Evolutionary conservation across 1,140 invertebrate species (phyloP), one percentile per base, ranked within the genome.

Genomic region (Drosophila rhopaloa): DNA sequence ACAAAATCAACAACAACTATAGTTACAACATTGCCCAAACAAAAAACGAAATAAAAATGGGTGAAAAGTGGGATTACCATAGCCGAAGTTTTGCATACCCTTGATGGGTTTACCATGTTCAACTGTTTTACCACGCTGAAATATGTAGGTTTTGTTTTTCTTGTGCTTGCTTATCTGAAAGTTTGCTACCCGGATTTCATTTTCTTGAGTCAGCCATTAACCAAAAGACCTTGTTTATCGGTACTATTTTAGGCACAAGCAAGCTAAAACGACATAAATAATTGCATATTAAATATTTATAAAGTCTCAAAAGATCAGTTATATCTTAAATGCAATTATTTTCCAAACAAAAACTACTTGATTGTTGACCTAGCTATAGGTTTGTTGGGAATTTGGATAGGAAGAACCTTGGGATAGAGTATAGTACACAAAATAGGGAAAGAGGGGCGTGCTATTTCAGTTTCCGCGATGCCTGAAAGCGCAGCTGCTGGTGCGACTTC

Each of bases 21-120:
- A 76, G 76, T 88, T 88, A 83, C 79, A 88, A 51, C 67, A 84
- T 79, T 79, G 48, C 16, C 38, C 71, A 76, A 83, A 72, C 76
- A 76, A 66, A 65, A 44, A 68, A 46, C 62, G 61, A 61, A n/a
- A 70, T 38, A 40, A 47, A 51, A 54, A 55, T 44, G 29, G 11
- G 11, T 41, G 8, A 67, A 58, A 56, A 48, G 11, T 3, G 46
- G 46, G 35, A 57, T 50, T 16, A 37, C n/a, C 27, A 58, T 71
- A 48, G 27, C 38, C 68, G 68, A 72, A 71, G 37, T 48, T 47
- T 16, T 1, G 6, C 9, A 57, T 48, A 71, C 67, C 43, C 65
- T 71, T 71, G 48, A 16, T n/a, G 56, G 7, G 27, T 16, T 4
- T 41, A 14, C 40, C n/a, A 41, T 41, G 2, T 6, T 32, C 8